A percentile compares a stretch with the other conserved stretches of the same genome.
phyloP scores from a whole-genome alignment of 2,888 invertebrate species.

The Gandaritis pyraliata region DNA sequence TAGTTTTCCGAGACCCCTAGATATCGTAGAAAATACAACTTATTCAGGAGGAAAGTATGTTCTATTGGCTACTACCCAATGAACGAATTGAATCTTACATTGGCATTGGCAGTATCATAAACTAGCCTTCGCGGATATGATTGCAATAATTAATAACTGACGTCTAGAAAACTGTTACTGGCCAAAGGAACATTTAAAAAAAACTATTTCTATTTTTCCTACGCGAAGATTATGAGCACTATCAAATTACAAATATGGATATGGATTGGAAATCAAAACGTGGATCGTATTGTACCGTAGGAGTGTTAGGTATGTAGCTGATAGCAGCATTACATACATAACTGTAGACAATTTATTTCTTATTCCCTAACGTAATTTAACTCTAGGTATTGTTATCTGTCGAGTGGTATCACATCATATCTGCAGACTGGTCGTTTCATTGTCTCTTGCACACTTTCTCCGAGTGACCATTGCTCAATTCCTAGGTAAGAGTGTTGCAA shows the following conservation, averaged over 20 bases:
- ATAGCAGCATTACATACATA: background rate
- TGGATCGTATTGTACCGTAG: background rate
- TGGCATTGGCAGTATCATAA: conserved; percentile 11
- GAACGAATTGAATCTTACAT: conserved; percentile 8
- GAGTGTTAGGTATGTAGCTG: background rate
- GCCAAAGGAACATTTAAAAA: background rate
- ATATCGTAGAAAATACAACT: background rate
- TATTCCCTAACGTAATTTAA: background rate
- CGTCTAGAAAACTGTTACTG: background rate
- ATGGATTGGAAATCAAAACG: background rate
- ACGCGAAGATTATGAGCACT: too few species aligned
- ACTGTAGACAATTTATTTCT: background rate
- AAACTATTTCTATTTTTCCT: too few species aligned
- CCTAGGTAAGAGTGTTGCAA: conserved; percentile 7
- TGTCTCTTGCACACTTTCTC: conserved; percentile 25
- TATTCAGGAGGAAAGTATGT: background rate
- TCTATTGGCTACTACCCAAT: background rate
- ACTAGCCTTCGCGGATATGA: conserved; percentile 4
- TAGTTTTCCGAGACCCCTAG: too few species aligned
- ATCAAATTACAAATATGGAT: background rate
- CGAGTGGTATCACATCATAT: background rate
- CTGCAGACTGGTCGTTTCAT: too few species aligned
- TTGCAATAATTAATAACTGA: conserved; percentile 10
- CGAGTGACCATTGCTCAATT: conserved; percentile 16
- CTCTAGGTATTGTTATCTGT: background rate